Percentiles rank a stretch among this genome's conserved stretches.
These are phyloP conservation scores for Gymnoscopelus microlampas DNA, from an alignment of 2,797 vertebrate species.

Conservation along the genomic window DNA sequence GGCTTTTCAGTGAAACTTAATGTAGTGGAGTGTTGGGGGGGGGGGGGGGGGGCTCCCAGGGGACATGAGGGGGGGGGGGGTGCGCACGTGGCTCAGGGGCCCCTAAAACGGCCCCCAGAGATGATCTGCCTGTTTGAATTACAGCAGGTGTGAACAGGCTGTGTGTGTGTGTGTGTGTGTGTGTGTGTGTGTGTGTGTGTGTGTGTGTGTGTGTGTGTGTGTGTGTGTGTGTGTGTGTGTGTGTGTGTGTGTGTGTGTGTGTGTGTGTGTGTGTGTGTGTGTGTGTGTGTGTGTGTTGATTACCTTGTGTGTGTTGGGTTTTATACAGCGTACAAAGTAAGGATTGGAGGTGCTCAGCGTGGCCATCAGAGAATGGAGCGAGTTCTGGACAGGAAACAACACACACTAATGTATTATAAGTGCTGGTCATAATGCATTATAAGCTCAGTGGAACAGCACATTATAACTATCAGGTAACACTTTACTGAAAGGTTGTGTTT, in stretches of 20 bases:
- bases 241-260: background rate
- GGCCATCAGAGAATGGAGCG: conserved; percentile 95
- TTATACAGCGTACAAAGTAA: conserved; percentile 96
- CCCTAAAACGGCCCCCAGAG: too few species aligned
- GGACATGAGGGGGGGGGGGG: too few species aligned
- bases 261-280: conserved; percentile 2
- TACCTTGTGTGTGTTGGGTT: conserved; percentile 96
- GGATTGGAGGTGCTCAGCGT: conserved; percentile 93
- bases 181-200: conserved; percentile 22
- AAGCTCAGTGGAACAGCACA: too few species aligned
- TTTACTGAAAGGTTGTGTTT: too few species aligned
- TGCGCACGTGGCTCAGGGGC: too few species aligned
- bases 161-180: conserved; percentile 24
- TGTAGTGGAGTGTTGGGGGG: too few species aligned
- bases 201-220: conserved; percentile 2
- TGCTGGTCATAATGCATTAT: too few species aligned
- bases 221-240: conserved; percentile 6
- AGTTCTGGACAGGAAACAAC: conserved; percentile 81
- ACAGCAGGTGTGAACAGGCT: background rate
- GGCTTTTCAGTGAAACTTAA: too few species aligned
- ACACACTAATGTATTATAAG: too few species aligned
- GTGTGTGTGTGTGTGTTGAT: conserved; percentile 30
- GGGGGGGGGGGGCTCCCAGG: too few species aligned
- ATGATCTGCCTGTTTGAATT: too few species aligned
- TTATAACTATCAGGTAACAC: too few species aligned